Base-by-base conservation (phyloP, 2,113 vertebrate genomes). In the Pachyramphus minor region DNA sequence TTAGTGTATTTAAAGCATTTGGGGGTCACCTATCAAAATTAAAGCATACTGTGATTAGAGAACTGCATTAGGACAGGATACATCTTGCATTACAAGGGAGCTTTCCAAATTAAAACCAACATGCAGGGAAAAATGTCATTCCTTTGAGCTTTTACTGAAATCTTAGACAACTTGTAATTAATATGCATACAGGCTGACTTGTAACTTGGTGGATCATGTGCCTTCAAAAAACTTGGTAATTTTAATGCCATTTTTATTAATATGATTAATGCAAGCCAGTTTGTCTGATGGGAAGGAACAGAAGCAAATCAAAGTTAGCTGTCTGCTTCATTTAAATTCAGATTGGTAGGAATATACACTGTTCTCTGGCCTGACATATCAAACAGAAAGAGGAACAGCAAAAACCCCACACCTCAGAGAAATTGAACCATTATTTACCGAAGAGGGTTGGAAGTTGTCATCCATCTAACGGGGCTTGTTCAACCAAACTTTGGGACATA, bases 211-310 rank as follows among this genome's bases (percentile, higher is more conserved):
- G 22, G 96, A 95, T 80, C 87, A 95, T 53, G 50, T 88, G 67
- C n/a, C 58, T 96, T 90, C 58, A 92, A 52, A 94, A 96, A 96
- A 87, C 52, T 74, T 82, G 44, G 71, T 76, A 87, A 92, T 95
- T 98, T 97, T 95, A 97, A 97, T 97, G 74, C 68, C 81, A 94
- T 95, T 96, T 92, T 97, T 97, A 97, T 97, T 97, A 97, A 93
- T 92, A 89, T 93, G 79, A 97, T 97, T 96, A 97, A 97, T 96
- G 83, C 73, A 92, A 96, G 88, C 31, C 76, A 82, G 42, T 95
- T 50, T 85, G 83, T 64, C 62, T 96, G 64, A 79, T 71, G 25
- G 58, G 82, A 95, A 97, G 71, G 49, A 93, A 89, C 20, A 94
- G 71, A 97, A 67, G 33, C 53, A 96, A 97, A 96, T 97, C 95